A percentile compares a stretch with the other conserved stretches of the same genome.
These are phyloP conservation scores for Phasianus colchicus DNA, from an alignment of 2,113 vertebrate genomes.

Conservation along the genomic window DNA sequence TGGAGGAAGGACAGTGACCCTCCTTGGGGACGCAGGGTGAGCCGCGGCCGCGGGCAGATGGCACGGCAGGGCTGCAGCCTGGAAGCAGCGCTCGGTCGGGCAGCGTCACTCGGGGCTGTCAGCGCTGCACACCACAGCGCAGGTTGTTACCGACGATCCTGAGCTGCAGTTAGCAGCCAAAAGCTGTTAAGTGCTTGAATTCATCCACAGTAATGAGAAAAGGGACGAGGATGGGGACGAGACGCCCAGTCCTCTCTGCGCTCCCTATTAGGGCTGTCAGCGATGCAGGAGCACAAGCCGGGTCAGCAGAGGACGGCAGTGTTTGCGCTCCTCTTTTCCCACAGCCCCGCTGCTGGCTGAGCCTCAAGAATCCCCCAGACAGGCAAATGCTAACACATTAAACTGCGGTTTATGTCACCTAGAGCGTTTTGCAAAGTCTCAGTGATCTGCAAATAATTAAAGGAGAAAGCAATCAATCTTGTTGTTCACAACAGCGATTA, in stretches of 20 bases:
- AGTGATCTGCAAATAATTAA: constrained; percentile 44
- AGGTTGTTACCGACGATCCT: background rate
- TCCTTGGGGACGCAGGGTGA: background rate
- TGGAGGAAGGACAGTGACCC: background rate
- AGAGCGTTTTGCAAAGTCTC: constrained; percentile 14
- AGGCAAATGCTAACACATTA: background rate
- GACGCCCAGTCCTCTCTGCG: constrained; percentile 1
- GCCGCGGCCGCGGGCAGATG: background rate
- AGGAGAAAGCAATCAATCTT: constrained; percentile 48
- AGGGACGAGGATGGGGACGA: background rate
- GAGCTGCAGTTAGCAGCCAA: background rate
- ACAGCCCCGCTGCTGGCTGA: constrained; percentile 23
- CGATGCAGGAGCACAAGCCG: rapidly evolving
- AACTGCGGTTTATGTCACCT: constrained; percentile 39
- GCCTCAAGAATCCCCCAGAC: constrained; percentile 7
- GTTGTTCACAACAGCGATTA: constrained; percentile 25
- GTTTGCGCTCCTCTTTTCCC: background rate
- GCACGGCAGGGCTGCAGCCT: background rate
- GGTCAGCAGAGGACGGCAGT: background rate
- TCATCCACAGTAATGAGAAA: background rate
- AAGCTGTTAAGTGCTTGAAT: background rate
- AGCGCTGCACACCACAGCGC: background rate
- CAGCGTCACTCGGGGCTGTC: rapidly evolving
- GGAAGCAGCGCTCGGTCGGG: rapidly evolving
- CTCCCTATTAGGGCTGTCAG: background rate